Percentiles rank a stretch among this genome's conserved stretches.
phyloP scores from a whole-genome alignment of 2,113 vertebrate species.

The Triplophysa dalaica region DNA sequence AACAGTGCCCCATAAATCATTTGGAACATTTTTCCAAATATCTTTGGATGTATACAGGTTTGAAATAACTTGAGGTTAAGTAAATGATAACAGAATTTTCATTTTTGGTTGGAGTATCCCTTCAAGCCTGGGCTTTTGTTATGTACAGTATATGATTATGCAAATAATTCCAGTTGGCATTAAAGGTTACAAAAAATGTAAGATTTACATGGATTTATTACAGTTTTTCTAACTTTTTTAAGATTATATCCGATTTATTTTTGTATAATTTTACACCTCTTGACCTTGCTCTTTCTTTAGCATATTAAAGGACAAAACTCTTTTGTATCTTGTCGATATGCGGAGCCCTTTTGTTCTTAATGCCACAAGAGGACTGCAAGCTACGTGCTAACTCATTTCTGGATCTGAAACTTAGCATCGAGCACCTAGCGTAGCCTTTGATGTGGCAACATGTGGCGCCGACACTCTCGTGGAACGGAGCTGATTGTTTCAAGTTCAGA shows the following conservation, averaged over 20 bases:
- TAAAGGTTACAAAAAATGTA: neutral
- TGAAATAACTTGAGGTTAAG: too few species aligned
- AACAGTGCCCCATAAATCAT: too few species aligned
- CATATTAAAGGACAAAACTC: constrained; percentile 56
- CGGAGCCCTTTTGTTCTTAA: constrained; percentile 60
- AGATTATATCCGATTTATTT: constrained; percentile 30
- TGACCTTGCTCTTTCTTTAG: constrained; percentile 59
- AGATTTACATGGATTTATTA: neutral
- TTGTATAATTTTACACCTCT: constrained; percentile 42
- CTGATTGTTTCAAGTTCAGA: constrained; percentile 47
- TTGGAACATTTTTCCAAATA: too few species aligned
- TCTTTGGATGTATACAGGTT: too few species aligned
- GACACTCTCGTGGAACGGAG: neutral
- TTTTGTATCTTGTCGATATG: constrained; percentile 67
- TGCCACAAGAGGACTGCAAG: constrained; percentile 50
- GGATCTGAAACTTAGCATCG: constrained; percentile 60
- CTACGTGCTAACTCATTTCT: constrained; percentile 48
- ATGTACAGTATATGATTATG: too few species aligned
- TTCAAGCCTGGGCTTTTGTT: too few species aligned
- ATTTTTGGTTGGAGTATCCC: too few species aligned
- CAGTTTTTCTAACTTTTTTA: neutral
- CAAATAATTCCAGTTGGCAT: neutral
- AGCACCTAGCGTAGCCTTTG: constrained; percentile 55
- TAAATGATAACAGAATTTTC: too few species aligned
- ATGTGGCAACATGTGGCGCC: constrained; percentile 46